Conservation (phyloP, 2,888 invertebrate species). For the Drosophila siamana region DNA sequence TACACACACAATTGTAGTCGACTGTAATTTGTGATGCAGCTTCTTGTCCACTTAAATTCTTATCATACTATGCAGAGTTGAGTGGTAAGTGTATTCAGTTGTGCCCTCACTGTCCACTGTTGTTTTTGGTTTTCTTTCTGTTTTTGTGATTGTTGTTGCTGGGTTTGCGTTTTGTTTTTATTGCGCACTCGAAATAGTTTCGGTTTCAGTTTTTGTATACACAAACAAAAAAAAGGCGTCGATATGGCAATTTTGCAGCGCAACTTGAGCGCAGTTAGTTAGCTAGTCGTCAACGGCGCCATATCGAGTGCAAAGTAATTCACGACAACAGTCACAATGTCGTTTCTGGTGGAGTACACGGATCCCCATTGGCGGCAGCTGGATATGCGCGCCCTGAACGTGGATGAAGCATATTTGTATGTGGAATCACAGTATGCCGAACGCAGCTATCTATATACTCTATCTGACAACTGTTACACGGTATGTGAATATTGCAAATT, state of each 20-base stretch:
- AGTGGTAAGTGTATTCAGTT: background rate
- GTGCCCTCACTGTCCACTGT: background rate
- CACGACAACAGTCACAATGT: constrained; percentile 72
- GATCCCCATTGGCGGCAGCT: constrained; percentile 87
- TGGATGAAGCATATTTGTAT: constrained; percentile 89
- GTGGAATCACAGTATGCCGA: constrained; percentile 82
- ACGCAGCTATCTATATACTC: constrained; percentile 87
- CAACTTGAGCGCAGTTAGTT: constrained; percentile 54
- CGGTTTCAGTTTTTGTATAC: constrained; percentile 54
- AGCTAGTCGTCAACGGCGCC: constrained; percentile 48
- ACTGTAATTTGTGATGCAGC: no score
- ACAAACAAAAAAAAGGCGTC: constrained; percentile 41
- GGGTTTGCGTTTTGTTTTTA: constrained; percentile 60
- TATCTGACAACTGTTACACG: constrained; percentile 90
- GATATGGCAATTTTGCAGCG: constrained; percentile 52
- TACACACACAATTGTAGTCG: no score
- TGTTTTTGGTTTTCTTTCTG: constrained; percentile 18
- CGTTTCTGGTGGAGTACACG: constrained; percentile 87
- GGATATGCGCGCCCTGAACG: constrained; percentile 87
- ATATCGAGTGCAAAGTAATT: constrained; percentile 37
- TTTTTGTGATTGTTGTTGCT: constrained; percentile 35
- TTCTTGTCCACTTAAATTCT: background rate
- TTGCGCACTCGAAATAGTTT: constrained; percentile 78
- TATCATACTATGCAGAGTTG: background rate
- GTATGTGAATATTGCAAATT: constrained; percentile 85